phyloP scores from a whole-genome alignment of 1,140 invertebrate genomes.

The Zaprionus kolodkinae region DNA sequence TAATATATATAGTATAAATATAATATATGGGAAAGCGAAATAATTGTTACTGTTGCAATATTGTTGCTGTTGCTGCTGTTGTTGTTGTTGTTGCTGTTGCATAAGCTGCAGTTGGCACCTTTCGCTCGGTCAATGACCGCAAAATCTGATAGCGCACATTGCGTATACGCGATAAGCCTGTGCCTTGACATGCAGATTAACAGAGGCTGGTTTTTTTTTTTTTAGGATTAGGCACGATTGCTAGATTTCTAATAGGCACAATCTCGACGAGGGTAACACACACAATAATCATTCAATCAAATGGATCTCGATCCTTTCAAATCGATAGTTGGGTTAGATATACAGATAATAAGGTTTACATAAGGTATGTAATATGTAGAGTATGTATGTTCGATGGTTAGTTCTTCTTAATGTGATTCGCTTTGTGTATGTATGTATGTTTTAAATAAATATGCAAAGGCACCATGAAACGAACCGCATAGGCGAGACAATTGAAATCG shows the following conservation, averaged over 20 bases:
- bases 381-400: not conserved
- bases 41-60: conserved; percentile 8
- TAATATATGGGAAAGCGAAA: conserved; percentile 21
- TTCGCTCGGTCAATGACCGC: conserved; percentile 41
- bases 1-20: conserved; percentile 13
- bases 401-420: conserved; percentile 23
- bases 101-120: conserved; percentile 41
- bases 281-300: conserved; percentile 1
- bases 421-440: conserved; percentile 27
- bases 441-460: not conserved
- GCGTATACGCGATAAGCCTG: conserved; percentile 30
- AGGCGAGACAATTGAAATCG: not conserved
- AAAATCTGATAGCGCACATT: conserved; percentile 20
- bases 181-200: conserved; percentile 10
- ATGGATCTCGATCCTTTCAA: not conserved
- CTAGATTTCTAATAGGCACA: conserved; percentile 2
- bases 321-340: conserved; percentile 32
- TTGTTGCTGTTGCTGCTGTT: conserved; percentile 32
- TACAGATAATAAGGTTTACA: conserved; percentile 29
- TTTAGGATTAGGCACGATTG: conserved; percentile 26
- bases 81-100: conserved; percentile 36
- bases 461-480: conserved; percentile 3
- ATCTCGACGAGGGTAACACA: not conserved
- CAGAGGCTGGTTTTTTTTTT: not conserved
- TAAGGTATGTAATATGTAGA: conserved; percentile 8